phyloP scores from a whole-genome alignment of 1,140 invertebrate genomes.

The Penaeus chinensis region DNA sequence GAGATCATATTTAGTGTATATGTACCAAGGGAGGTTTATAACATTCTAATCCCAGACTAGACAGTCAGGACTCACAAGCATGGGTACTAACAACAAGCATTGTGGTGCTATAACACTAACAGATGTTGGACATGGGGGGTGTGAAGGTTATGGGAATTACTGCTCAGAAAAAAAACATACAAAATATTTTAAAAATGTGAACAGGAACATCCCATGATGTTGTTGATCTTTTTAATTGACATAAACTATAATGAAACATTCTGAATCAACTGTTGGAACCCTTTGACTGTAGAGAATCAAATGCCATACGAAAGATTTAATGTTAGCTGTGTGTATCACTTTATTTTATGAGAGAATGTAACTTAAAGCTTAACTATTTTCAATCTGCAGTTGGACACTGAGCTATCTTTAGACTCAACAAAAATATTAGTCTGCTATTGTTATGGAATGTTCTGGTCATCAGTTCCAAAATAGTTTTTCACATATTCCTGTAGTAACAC shows the following conservation, averaged over 20 bases:
- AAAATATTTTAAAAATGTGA: conserved; percentile 22
- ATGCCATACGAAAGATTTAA: neutral
- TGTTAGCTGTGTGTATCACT: neutral
- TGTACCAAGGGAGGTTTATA: too few species aligned
- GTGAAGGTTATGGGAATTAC: neutral
- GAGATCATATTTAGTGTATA: too few species aligned
- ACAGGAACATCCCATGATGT: conserved; percentile 31
- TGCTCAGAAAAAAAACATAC: neutral
- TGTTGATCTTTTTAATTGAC: conserved; percentile 16
- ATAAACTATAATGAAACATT: conserved; percentile 25
- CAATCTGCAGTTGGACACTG: too few species aligned
- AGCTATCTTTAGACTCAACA: too few species aligned
- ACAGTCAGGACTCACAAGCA: conserved; percentile 22
- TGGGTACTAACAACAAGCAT: conserved; percentile 42
- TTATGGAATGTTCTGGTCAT: too few species aligned
- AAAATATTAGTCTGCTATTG: too few species aligned
- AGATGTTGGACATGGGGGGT: conserved; percentile 3
- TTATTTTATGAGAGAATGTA: too few species aligned
- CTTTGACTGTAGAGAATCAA: neutral
- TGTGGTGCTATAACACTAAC: conserved; percentile 38
- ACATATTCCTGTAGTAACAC: conserved; percentile 39
- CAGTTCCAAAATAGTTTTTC: neutral
- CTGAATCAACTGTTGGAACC: neutral
- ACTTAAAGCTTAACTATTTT: too few species aligned
- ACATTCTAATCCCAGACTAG: conserved; percentile 25